These are phyloP conservation scores for Sebastes matsubarae DNA, from an alignment of 2,797 vertebrate genomes.

Conservation along the genomic window DNA sequence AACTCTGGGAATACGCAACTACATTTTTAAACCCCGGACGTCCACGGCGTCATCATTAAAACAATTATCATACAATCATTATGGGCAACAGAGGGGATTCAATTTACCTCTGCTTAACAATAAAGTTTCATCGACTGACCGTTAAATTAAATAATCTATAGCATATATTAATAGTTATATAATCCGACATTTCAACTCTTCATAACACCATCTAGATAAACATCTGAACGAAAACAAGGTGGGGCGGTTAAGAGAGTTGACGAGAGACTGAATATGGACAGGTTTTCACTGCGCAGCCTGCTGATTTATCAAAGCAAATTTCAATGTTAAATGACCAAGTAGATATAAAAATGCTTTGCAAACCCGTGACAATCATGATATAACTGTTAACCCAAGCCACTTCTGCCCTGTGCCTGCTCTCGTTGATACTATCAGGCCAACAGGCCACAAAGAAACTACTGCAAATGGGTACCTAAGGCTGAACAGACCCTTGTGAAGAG, in stretches of 20 bases:
- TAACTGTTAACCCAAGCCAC: background rate
- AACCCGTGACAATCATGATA: background rate
- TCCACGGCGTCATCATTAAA: slow-evolving; percentile 16
- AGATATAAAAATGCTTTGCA: background rate
- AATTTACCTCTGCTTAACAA: slow-evolving; percentile 11
- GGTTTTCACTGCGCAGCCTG: background rate
- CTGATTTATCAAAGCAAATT: background rate
- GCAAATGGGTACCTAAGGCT: slow-evolving; percentile 13
- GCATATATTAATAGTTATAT: slow-evolving; percentile 63
- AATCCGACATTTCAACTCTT: slow-evolving; percentile 47
- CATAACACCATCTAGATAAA: slow-evolving; percentile 28
- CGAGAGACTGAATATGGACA: background rate
- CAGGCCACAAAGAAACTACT: background rate
- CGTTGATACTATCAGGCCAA: background rate
- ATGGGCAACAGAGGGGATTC: slow-evolving; percentile 26
- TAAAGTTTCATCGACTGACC: slow-evolving; percentile 29
- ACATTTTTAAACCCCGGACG: slow-evolving; percentile 14
- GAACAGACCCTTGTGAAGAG: slow-evolving; percentile 3
- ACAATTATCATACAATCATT: slow-evolving; percentile 42
- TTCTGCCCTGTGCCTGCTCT: background rate
- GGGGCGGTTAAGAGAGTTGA: background rate
- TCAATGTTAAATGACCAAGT: background rate
- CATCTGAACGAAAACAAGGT: slow-evolving; percentile 20
- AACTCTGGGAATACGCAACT: slow-evolving; percentile 21
- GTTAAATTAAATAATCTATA: slow-evolving; percentile 77